A percentile compares a stretch with the other conserved stretches of the same genome.
These are phyloP conservation scores for Stigmatopora argus DNA, from an alignment of 2,113 vertebrate genomes.

Conservation along the genomic window DNA sequence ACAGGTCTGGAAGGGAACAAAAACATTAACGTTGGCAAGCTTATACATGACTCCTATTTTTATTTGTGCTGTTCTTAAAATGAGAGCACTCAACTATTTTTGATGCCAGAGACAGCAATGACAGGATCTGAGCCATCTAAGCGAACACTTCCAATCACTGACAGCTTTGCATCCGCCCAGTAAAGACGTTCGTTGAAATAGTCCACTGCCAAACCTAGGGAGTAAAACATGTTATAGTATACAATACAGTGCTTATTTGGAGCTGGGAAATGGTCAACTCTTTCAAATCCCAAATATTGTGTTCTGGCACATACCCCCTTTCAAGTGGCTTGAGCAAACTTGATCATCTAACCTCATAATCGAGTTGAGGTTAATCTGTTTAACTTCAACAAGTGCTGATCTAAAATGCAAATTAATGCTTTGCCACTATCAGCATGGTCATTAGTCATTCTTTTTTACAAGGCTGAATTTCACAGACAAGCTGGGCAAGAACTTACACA, in stretches of 20 bases:
- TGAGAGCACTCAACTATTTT: constrained; percentile 74
- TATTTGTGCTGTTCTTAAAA: neutral
- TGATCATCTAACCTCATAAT: too few relatives aligned
- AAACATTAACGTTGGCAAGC: neutral
- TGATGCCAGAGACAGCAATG: constrained; percentile 78
- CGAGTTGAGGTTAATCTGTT: too few relatives aligned
- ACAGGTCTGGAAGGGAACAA: constrained; percentile 69
- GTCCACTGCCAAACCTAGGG: constrained; percentile 86
- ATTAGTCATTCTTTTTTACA: too few relatives aligned
- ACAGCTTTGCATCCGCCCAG: constrained; percentile 95
- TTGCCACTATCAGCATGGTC: too few relatives aligned
- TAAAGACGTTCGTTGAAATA: constrained; percentile 93
- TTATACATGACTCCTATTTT: neutral
- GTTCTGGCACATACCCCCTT: too few relatives aligned
- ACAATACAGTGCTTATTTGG: neutral
- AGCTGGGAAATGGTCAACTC: neutral
- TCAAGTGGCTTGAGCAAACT: too few relatives aligned
- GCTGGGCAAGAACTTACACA: too few relatives aligned
- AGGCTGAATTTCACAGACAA: too few relatives aligned
- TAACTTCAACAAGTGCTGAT: too few relatives aligned
- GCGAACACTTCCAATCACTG: constrained; percentile 85
- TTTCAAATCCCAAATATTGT: too few relatives aligned
- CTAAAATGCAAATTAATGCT: too few relatives aligned
- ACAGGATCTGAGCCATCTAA: constrained; percentile 87
- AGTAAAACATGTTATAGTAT: constrained; percentile 2